Evolutionary conservation across 2,113 vertebrate genomes (phyloP), one percentile per base, ranked within the genome.

Genomic region (Zosterops pallidus): DNA sequence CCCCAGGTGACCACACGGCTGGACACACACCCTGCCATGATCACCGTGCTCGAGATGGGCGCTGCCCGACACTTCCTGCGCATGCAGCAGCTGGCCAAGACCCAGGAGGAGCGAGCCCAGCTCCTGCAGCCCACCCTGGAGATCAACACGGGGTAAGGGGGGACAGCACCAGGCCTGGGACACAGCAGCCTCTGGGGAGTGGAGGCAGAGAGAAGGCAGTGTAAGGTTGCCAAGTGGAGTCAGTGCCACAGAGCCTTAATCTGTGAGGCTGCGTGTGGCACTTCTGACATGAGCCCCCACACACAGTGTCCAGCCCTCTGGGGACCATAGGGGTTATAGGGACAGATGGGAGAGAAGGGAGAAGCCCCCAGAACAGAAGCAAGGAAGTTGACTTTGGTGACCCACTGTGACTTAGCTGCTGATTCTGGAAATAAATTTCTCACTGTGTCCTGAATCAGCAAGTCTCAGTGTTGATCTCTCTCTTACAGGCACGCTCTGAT

Each of bases 31-130:
- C 99, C 99, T 0, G 99, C 99, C 70, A 99, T 99, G 99, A 98
- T 99, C 97, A 99, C 99, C 0, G 99, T 99, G 96, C 98, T 99
- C 15, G 99, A 99, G 97, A 99, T 99, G 99, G 99, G 99, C 2
- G 99, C 99, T 0, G 99, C 99, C 7, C 98, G 99, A 17, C 99
- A 99, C 97, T 99, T 99, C 92, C 98, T 99, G 59, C 99, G 99
- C 94, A 99, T 99, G 91, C 99, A 99, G 97, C 99, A 99, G 97
- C 96, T 99, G 91, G 98, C 99, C 68, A 98, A 98, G 95, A 99
- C 97, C 35, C 96, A 97, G 4, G 99, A 99, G 96, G 99, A 99
- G 88, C 98, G 99, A 7, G 98, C 99, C 3, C 99, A 99, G 97
- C 98, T 99, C 55, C 97, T 99, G 63, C 99, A 99, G 97, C 99